A percentile compares a stretch with the other conserved stretches of the same genome.
phyloP scores from a whole-genome alignment of 2,113 vertebrate genomes.

The Brachionichthys hirsutus region DNA sequence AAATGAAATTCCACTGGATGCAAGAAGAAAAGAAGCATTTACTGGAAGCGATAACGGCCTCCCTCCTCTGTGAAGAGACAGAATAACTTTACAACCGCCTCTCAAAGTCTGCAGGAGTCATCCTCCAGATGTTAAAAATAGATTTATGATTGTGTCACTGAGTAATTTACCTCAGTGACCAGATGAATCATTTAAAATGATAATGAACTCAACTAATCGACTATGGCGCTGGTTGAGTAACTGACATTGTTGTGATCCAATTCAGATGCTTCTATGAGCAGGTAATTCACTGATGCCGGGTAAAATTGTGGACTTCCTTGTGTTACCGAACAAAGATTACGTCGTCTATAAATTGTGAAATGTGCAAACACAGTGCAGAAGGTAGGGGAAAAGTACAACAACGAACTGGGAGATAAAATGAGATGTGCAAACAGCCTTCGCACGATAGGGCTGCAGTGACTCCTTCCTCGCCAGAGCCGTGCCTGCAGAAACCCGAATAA shows the following conservation, averaged over 20 bases:
- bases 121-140: neutral
- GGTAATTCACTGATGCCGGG: conserved; percentile 2
- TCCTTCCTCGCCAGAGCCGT: neutral
- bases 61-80: neutral
- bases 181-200: neutral
- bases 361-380: conserved; percentile 22
- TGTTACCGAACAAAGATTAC: conserved; percentile 2
- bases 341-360: conserved; percentile 22
- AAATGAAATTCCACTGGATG: neutral
- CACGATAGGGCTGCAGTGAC: conserved; percentile 15
- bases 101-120: neutral
- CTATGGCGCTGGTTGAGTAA: neutral
- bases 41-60: neutral
- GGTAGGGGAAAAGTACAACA: conserved; percentile 18
- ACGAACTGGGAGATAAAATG: conserved; percentile 19
- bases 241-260: neutral
- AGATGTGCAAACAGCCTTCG: conserved; percentile 27
- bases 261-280: neutral
- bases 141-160: neutral
- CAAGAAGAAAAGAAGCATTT: neutral
- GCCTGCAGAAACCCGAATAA: neutral
- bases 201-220: neutral
- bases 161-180: neutral
- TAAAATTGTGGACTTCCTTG: neutral
- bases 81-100: neutral